Evolutionary conservation across 1,140 invertebrate species (phyloP).

Genomic region (Phocides pigmalion): DNA sequence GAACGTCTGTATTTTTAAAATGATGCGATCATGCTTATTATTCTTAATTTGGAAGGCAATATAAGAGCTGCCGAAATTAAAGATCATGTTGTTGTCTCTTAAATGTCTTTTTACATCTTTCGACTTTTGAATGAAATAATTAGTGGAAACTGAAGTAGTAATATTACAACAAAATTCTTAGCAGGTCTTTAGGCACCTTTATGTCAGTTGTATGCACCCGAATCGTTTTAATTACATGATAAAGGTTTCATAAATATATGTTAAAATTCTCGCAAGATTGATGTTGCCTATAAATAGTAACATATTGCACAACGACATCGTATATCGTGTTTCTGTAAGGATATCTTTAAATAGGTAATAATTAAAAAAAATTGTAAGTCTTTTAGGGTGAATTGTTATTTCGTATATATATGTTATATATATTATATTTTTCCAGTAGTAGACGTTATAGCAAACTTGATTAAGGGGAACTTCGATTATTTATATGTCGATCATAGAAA

Average conservation of each 20-base stretch:
- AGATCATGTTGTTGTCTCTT: conserved; percentile 11
- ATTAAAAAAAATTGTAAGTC: neutral
- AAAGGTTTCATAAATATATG: neutral
- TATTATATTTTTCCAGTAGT: too few relatives aligned
- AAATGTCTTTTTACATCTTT: neutral
- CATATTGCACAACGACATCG: neutral
- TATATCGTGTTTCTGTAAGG: neutral
- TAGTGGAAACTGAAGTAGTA: conserved; percentile 9
- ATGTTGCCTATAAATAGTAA: conserved; percentile 10
- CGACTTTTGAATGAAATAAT: neutral
- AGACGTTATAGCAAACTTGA: too few relatives aligned
- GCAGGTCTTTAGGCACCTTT: neutral
- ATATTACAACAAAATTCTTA: conserved; percentile 12
- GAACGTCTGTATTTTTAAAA: conserved; percentile 4
- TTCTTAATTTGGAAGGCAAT: conserved; percentile 13
- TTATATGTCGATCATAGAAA: too few relatives aligned
- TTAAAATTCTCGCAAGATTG: conserved; percentile 11
- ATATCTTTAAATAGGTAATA: neutral
- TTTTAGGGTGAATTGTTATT: neutral
- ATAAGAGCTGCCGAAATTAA: neutral
- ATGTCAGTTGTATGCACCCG: neutral
- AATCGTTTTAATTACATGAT: neutral
- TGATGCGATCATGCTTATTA: neutral
- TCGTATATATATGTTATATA: too few relatives aligned
- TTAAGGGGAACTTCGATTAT: too few relatives aligned